Evolutionary conservation across 2,888 invertebrate species (phyloP), one percentile per base, ranked within the genome.

Genomic region (Leptopilina myrica): DNA sequence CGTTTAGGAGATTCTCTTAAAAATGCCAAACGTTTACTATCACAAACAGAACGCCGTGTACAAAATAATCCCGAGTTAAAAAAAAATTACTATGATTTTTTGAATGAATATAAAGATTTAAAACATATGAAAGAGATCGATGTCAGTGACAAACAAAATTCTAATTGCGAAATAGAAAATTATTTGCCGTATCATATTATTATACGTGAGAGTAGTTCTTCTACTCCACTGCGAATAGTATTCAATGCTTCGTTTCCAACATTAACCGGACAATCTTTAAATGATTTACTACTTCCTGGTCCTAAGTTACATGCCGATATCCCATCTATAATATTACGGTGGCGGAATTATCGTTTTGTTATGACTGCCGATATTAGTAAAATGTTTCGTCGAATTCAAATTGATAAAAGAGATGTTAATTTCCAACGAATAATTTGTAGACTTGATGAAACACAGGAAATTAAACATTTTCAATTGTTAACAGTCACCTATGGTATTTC

Each of bases 1-100:
- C 46, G 73, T 7, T 78, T 87, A 40, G 84, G 85, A 6, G 78
- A 82, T 12, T 85, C 86, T 7, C 77, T 81, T 53, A 15, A 81
- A 26, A 81, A 82, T 8, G 87, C 88, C 7, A 40, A 79, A 6
- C 86, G 83, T 73, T 77, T 87, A 66, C 86, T 87, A 65, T 73
- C 78, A 15, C 75, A 78, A 14, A 80, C 84, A 15, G 86, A 87
- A 80, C 78, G 76, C 26, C 82, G 83, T 26, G 80, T 88, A 5
- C 33, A 40, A 12, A 79, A 66, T 69, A 81, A 86, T 77, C 80
- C 78, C 15, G 78, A 56, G 83, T 26, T 73, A 85, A 15, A 80
- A 81, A 64, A 33, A 15, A 20, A 40, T 46, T 87, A 81, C 65
- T 66, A 20, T 8, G 75, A 33, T 26, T 85, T 82, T 77, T 78